These are phyloP conservation scores for Datnioides undecimradiatus DNA, from an alignment of 2,113 vertebrate genomes.

Conservation along the genomic window DNA sequence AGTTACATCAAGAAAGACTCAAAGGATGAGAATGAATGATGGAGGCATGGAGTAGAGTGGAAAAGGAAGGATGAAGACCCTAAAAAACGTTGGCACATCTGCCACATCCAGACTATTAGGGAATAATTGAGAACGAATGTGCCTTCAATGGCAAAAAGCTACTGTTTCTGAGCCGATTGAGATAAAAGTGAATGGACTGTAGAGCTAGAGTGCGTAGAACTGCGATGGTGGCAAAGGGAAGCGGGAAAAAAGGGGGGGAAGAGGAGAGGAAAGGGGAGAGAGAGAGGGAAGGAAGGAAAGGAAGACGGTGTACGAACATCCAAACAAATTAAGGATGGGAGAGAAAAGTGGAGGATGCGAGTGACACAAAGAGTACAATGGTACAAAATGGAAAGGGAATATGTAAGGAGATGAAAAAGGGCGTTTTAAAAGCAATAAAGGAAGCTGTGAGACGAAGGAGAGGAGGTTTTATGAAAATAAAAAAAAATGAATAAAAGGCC, in stretches of 20 bases:
- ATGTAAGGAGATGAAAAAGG: not conserved
- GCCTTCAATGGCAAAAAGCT: constrained; percentile 12
- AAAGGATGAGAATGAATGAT: constrained; percentile 28
- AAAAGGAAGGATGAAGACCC: constrained; percentile 50
- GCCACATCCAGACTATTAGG: constrained; percentile 39
- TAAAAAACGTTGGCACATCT: constrained; percentile 45
- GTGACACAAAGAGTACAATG: constrained; percentile 36
- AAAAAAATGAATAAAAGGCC: constrained; percentile 39
- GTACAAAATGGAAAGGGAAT: constrained; percentile 6
- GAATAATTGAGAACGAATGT: constrained; percentile 21
- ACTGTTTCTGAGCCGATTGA: constrained; percentile 47
- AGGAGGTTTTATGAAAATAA: constrained; percentile 6
- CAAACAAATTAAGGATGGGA: constrained; percentile 39
- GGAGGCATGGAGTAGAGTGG: constrained; percentile 10
- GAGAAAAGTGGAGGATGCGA: constrained; percentile 29
- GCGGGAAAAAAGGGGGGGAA: constrained; percentile 3
- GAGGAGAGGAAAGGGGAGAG: not conserved
- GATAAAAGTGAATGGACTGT: constrained; percentile 51
- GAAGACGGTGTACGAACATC: constrained; percentile 32
- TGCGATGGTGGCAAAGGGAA: constrained; percentile 4
- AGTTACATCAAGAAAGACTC: constrained; percentile 14
- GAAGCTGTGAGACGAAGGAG: constrained; percentile 13
- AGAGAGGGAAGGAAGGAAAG: constrained; percentile 6
- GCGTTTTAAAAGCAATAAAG: constrained; percentile 10
- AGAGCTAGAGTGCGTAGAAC: constrained; percentile 15